Base-by-base conservation (phyloP, 2,113 vertebrate species). In the Todiramphus chloris region DNA sequence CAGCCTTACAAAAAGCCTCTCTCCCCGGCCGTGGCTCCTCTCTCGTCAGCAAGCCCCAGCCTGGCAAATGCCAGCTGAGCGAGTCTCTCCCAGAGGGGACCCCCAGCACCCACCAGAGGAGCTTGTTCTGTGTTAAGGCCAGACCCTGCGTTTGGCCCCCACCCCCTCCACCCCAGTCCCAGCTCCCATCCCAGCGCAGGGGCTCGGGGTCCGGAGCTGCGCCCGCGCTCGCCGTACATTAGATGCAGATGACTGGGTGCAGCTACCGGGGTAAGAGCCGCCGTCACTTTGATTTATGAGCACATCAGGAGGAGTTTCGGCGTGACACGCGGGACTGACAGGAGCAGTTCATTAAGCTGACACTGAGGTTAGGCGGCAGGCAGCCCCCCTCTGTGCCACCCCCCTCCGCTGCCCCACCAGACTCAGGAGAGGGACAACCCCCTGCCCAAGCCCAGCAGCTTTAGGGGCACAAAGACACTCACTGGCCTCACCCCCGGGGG, bases 261-360 rank as follows among this genome's bases (percentile, higher is more conserved):
- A 99, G 98, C 98, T 98, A 98, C 95, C 96, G 97, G 98, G 98
- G 98, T 98, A 99, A 96, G 98, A 98, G 98, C 98, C 93, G 64
- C 97, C 98, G 98, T 99, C 99, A 99, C 98, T 98, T 98, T 99
- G 99, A 99, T 99, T 98, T 98, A 99, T 99, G 99, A 99, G 99
- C 98, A 98, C 98, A 99, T 99, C 99, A 99, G 98, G 98, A 98
- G 98, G 98, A 98, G 98, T 98, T 98, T 98, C 96, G 96, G 97
- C 97, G 98, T 98, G 98, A 98, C 98, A 98, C 97, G 97, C 96
- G 95, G 95, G 98, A 99, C 98, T 98, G 98, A 98, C 98, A 98
- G 98, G 98, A 97, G 98, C 98, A 98, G 98, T 99, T 99, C 98
- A 99, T 99, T 99, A 99, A 98, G 98, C 98, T 98, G 98, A 99